A percentile compares a stretch with the other conserved stretches of the same genome.
Conservation (phyloP, 2,113 vertebrate genomes). For the Clinocottus analis region DNA sequence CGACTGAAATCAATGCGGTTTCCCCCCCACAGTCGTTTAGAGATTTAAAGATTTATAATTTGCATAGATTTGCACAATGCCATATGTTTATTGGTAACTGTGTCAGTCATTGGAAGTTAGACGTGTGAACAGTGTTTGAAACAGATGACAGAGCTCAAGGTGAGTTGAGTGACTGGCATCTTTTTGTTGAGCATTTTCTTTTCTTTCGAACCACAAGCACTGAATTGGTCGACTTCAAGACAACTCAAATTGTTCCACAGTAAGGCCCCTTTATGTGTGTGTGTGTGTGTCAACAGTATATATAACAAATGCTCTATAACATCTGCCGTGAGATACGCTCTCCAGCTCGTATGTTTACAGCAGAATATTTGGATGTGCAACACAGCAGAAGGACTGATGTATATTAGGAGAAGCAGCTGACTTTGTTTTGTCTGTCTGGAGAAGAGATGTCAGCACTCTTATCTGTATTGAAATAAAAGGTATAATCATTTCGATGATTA, state of each 20-base stretch:
- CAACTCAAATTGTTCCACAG: background rate
- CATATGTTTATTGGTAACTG: background rate
- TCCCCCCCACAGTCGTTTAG: conserved; percentile 9
- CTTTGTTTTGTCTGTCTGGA: conserved; percentile 9
- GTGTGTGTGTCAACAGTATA: too few species aligned
- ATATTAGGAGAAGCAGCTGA: background rate
- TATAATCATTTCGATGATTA: background rate
- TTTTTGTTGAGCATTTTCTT: background rate
- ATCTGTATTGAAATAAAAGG: background rate
- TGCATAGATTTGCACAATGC: background rate
- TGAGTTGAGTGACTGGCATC: background rate
- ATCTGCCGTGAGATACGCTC: background rate
- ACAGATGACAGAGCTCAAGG: background rate
- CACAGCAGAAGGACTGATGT: background rate
- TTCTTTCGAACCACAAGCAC: background rate
- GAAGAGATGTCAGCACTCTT: conserved; percentile 12
- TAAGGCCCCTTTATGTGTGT: background rate
- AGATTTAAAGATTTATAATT: conserved; percentile 6
- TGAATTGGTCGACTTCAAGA: background rate
- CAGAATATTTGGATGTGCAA: background rate
- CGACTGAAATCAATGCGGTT: conserved; percentile 41
- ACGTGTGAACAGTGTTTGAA: background rate
- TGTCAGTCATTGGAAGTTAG: background rate
- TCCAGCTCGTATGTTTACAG: background rate
- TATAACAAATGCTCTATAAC: background rate